These are phyloP conservation scores for Hydropsyche betteni DNA, from an alignment of 2,888 invertebrate genomes.

Conservation along the genomic window DNA sequence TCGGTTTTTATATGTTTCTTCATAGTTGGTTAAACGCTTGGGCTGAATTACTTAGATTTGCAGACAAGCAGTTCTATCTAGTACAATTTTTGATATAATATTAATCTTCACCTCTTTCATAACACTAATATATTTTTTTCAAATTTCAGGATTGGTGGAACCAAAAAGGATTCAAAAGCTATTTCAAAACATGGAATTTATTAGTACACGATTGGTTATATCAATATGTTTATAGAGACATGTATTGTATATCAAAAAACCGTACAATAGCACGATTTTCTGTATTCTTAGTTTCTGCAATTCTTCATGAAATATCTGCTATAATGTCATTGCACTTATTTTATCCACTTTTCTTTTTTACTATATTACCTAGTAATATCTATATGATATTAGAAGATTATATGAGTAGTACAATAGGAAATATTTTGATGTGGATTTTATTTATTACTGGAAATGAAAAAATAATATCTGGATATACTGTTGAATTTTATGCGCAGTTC, in stretches of 20 bases:
- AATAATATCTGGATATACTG: slow-evolving; percentile 79
- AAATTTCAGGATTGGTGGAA: slow-evolving; percentile 91
- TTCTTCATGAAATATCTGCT: slow-evolving; percentile 88
- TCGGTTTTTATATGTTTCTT: slow-evolving; percentile 85
- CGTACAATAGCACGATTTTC: slow-evolving; percentile 66
- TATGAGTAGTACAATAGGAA: slow-evolving; percentile 63
- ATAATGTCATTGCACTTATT: slow-evolving; percentile 82
- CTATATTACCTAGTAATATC: slow-evolving; percentile 73
- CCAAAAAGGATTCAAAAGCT: slow-evolving; percentile 77
- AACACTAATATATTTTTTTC: not conserved
- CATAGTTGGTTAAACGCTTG: slow-evolving; percentile 93
- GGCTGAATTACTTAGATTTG: slow-evolving; percentile 88
- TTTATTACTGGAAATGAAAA: slow-evolving; percentile 81
- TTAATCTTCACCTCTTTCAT: too few species aligned
- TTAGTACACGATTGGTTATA: slow-evolving; percentile 95
- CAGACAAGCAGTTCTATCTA: slow-evolving; percentile 83
- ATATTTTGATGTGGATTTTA: slow-evolving; percentile 84
- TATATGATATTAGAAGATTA: slow-evolving; percentile 65
- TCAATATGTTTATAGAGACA: slow-evolving; percentile 85
- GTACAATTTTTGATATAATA: slow-evolving; percentile 54
- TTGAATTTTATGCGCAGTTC: slow-evolving; percentile 85
- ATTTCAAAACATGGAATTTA: slow-evolving; percentile 94
- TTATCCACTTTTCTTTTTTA: slow-evolving; percentile 86
- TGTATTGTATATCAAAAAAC: slow-evolving; percentile 59
- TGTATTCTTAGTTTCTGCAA: slow-evolving; percentile 83